These are phyloP conservation scores for Ahaetulla prasina DNA, from an alignment of 2,113 vertebrate species.

Conservation along the genomic window DNA sequence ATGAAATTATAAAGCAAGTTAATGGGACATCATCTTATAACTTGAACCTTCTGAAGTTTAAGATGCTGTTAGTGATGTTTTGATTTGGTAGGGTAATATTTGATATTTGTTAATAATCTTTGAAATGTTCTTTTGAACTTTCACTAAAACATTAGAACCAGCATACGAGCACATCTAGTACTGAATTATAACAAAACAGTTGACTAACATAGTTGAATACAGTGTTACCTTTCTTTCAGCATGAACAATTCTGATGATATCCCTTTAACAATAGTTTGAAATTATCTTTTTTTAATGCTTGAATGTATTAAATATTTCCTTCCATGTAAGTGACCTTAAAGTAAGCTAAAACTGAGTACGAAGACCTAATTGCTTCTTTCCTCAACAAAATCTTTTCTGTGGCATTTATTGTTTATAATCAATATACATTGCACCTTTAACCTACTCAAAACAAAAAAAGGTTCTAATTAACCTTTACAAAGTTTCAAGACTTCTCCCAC, in stretches of 20 bases:
- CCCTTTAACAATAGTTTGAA: conserved; percentile 41
- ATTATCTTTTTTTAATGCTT: conserved; percentile 38
- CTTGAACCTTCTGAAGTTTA: not conserved
- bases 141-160: not conserved
- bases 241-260: conserved; percentile 47
- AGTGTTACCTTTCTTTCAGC: conserved; percentile 18
- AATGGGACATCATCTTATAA: conserved; percentile 60
- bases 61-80: not conserved
- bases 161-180: not conserved
- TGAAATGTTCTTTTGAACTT: not conserved
- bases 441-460: conserved; percentile 72
- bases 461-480: conserved; percentile 69
- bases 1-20: conserved; percentile 41
- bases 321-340: conserved; percentile 39
- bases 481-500: conserved; percentile 67
- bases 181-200: not conserved
- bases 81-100: not conserved
- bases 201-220: not conserved
- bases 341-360: conserved; percentile 33
- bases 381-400: conserved; percentile 28
- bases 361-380: conserved; percentile 23
- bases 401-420: conserved; percentile 34
- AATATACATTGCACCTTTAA: conserved; percentile 82
- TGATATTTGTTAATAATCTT: not conserved
- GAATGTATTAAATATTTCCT: conserved; percentile 42